Evolutionary conservation across 35 echinoderm and acorn worm species (phyloP), one percentile per base, ranked within the genome.

Genomic region (Heliocidaris tuberculata): DNA sequence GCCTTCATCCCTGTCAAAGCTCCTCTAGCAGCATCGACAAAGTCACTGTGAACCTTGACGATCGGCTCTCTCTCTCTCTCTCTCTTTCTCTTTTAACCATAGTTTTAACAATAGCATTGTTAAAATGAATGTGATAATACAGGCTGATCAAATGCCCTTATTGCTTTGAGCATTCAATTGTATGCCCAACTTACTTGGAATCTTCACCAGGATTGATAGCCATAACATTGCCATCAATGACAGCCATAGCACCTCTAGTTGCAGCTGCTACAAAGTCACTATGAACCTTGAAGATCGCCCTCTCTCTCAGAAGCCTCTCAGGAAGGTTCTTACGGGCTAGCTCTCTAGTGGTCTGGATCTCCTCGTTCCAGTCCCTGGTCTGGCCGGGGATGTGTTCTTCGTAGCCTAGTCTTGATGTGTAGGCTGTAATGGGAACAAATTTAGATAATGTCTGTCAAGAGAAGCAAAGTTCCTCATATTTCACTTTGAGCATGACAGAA

Each of bases 341-440:
- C 92, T 99, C 98, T 48, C 97, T 70, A 21, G 98, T 99, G 8
- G 98, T 99, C 91, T 97, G 97, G 11, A 96, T 94, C 85, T 99
- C 98, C 86, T 99, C 98, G 88, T 99, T 99, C 98, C 98, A 99
- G 56, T 99, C 98, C 95, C 98, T 96, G 21, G 98, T 99, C 97
- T 99, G 98, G 19, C 98, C 98, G n/a, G 98, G 98, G 95, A 99
- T 99, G 88, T 99, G 98, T 65, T 99, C 98, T 56, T 99, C 98
- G 95, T 99, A 99, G n/a, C 98, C 98, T 32, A 99, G 94, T 88
- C 98, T 96, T 17, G 98, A 97, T 52, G 97, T 97, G 92, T 97
- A 99, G 5, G 98, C 98, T 99, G 92, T 48, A 0, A 89, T 8
- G 11, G 21, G 52, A 56, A 56, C 7, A 42, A 42, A 42, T 42